Evolutionary conservation across 2,888 invertebrate genomes (phyloP), one percentile per base, ranked within the genome.

Genomic region (Synergus gifuensis): DNA sequence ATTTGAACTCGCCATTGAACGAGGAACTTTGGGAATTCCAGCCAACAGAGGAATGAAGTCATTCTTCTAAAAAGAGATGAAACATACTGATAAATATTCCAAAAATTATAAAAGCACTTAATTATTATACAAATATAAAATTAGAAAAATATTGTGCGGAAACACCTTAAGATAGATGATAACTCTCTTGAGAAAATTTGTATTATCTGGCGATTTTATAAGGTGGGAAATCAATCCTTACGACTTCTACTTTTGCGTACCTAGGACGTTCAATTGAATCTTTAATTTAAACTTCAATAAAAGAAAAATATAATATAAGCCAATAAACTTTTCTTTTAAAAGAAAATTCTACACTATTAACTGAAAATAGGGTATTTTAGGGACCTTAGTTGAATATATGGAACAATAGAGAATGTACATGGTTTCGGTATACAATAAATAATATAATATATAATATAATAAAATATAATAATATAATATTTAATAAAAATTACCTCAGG

Each of bases 21-120:
- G 86, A n/a, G 86, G 78, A 77, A 86, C 78, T 84, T 90, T 90
- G 9, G 91, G 88, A 73, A 90, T 88, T 1, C 89, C 90, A 60
- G 86, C 86, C 12, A 90, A 83, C 18, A 90, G 16, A 46, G 90
- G 89, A 76, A 89, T 78, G 60, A 86, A 89, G 79, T 85, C 85
- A 8, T 79, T 85, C 54, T 16, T 40, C 85, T 85, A 66, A 78
- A 58, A 62, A 77, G 12, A n/a, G 49, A 64, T 63, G 5, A 22
- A 28, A 28, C 14, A 62, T 4, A 12, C 42, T n/a, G 40, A 66
- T 66, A 42, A 54, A 73, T n/a, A 16, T 36, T 18, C n/a, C 8
- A 46, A 8, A 8, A 44, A 69, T 62, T 28, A 73, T 73, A 16
- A 73, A 42, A 18, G 11, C n/a, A 11, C 8, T 58, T 9, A 62